Percentiles rank a stretch among this genome's conserved stretches.
phyloP scores from a whole-genome alignment of 2,888 invertebrate species.

The Xanthostigma xanthostigma region DNA sequence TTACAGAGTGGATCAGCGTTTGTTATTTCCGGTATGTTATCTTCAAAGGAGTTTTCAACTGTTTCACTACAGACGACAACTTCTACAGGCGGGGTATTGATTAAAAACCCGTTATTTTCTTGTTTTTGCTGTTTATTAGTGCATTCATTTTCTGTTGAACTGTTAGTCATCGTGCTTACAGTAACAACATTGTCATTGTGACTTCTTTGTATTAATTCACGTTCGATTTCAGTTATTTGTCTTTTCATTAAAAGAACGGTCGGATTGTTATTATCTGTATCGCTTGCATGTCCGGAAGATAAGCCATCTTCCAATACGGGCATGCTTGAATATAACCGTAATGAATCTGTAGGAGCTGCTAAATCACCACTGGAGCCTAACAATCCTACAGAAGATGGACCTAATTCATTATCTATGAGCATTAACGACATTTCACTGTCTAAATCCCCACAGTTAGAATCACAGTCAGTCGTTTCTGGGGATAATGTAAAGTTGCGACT shows the following conservation, averaged over 20 bases:
- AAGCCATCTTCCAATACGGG: slow-evolving; percentile 88
- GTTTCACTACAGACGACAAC: neutral
- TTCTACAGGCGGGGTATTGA: slow-evolving; percentile 1
- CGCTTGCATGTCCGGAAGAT: slow-evolving; percentile 86
- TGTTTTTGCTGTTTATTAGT: neutral
- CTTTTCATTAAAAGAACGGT: slow-evolving; percentile 48
- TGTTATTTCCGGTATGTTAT: slow-evolving; percentile 1
- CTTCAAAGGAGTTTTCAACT: slow-evolving; percentile 1
- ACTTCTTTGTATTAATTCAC: slow-evolving; percentile 50
- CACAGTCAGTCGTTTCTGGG: slow-evolving; percentile 85
- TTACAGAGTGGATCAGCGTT: slow-evolving; percentile 3
- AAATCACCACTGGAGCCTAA: slow-evolving; percentile 35
- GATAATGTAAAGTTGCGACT: slow-evolving; percentile 79
- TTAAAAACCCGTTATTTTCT: neutral
- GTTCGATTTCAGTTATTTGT: slow-evolving; percentile 58
- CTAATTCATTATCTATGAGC: slow-evolving; percentile 51
- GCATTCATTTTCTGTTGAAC: neutral
- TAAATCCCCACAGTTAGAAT: slow-evolving; percentile 72
- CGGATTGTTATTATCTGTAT: slow-evolving; percentile 78
- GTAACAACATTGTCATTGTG: slow-evolving; percentile 20
- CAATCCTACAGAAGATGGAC: slow-evolving; percentile 26
- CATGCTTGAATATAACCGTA: slow-evolving; percentile 61
- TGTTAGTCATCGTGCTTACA: neutral
- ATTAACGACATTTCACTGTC: slow-evolving; percentile 72
- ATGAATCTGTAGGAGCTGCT: slow-evolving; percentile 44